Base-by-base conservation (phyloP, 2,888 invertebrate species). In the Endotricha flammealis region DNA sequence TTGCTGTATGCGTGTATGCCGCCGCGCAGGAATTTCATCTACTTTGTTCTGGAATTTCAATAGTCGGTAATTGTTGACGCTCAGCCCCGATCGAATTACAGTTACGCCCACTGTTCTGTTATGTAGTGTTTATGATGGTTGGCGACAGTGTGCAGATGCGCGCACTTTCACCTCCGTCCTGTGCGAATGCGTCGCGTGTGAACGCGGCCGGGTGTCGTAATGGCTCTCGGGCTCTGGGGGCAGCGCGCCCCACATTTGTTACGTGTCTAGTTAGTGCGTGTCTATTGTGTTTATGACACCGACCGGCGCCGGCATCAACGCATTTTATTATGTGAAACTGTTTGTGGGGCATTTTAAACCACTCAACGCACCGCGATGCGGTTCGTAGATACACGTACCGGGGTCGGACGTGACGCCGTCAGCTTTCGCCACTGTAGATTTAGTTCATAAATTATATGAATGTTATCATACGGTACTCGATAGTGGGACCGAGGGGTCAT, bases 91-190 rank as follows among this genome's bases (percentile, higher is more conserved):
- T 55, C 50, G 50, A 56, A 42, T 38, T 47, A 55, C 44, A 51
- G 55, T 51, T 43, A 65, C 75, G 71, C 68, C 71, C 70, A 67
- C 64, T 40, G 16, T 50, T 41, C 55, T 58, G 57, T 58, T 58
- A 64, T 57, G 58, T 61, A 54, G 54, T 56, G 40, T 7, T 25
- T 56, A 59, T 46, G 42, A 59, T 58, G 56, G 52, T 33, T 40
- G 46, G 48, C 38, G 46, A 48, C 44, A 45, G 50, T 53, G 56
- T 62, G 57, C 69, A 67, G 65, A 71, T 70, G 70, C 61, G 62
- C 62, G 63, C 69, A 75, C 80, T 81, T 79, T 80, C 80, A 79
- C 79, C 76, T 74, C 67, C 65, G 70, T 57, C 68, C 71, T 59
- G 64, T 55, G 61, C 53, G 38, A 57, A 57, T 54, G 52, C 48